Evolutionary conservation across 2,888 invertebrate genomes (phyloP).

Genomic region (Pemphredon lugubris): DNA sequence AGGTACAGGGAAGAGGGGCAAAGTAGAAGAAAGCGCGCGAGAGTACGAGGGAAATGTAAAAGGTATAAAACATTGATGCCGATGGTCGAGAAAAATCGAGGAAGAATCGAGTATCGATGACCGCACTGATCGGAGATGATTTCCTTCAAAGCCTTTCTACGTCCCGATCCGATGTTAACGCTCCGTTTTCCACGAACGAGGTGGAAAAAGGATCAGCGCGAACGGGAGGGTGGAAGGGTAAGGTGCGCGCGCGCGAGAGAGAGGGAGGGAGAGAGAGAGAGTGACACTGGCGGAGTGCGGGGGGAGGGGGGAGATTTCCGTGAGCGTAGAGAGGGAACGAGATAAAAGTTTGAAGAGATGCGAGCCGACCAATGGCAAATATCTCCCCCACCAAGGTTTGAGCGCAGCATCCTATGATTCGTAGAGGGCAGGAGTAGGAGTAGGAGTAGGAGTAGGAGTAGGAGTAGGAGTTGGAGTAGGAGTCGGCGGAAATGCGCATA

Average conservation of each 20-base stretch:
- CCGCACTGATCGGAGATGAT: too few relatives aligned
- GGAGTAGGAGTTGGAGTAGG: too few relatives aligned
- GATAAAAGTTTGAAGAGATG: slow-evolving; percentile 75
- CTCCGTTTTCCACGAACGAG: too few relatives aligned
- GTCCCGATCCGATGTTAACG: too few relatives aligned
- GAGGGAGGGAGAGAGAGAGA: slow-evolving; percentile 24
- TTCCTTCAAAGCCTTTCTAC: too few relatives aligned
- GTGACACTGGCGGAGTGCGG: slow-evolving; percentile 18
- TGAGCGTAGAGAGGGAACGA: slow-evolving; percentile 54
- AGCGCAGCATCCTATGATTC: slow-evolving; percentile 69
- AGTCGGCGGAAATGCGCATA: slow-evolving; percentile 64
- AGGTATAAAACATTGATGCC: too few relatives aligned
- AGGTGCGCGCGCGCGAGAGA: slow-evolving; percentile 18
- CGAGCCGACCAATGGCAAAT: slow-evolving; percentile 65
- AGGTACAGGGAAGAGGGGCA: slow-evolving; percentile 30
- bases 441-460: too few relatives aligned
- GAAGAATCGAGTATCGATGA: too few relatives aligned
- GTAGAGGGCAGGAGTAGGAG: slow-evolving; percentile 58
- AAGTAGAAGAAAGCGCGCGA: too few relatives aligned
- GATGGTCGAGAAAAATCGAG: too few relatives aligned
- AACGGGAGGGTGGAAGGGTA: slow-evolving; percentile 37
- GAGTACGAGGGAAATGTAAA: too few relatives aligned
- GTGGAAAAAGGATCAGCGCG: slow-evolving; percentile 60
- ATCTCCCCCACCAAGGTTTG: slow-evolving; percentile 47
- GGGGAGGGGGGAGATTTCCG: slow-evolving; percentile 19